phyloP scores from a whole-genome alignment of 2,113 vertebrate species.

The Sterrhoptilus dennistouni region DNA sequence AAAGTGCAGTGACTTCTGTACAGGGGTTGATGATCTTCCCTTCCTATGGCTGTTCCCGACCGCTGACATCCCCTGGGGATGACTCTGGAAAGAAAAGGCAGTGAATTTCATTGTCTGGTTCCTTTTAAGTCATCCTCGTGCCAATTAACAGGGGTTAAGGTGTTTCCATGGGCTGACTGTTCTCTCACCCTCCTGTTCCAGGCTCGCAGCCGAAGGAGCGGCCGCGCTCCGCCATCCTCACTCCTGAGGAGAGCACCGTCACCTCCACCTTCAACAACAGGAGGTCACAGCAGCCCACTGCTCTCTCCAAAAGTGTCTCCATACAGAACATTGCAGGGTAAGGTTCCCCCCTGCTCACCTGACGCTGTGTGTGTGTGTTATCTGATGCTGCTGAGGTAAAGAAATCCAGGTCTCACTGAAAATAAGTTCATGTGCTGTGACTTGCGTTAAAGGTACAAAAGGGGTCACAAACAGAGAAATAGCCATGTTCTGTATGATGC shows the following conservation, averaged over 20 bases:
- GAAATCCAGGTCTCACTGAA: neutral
- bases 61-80: neutral
- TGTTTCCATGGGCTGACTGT: neutral
- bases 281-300: constrained; percentile 79
- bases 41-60: neutral
- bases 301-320: constrained; percentile 93
- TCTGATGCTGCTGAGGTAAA: accelerated
- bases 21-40: accelerated
- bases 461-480: neutral
- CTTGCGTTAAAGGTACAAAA: neutral
- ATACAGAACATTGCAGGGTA: constrained; percentile 98
- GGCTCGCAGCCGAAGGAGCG: constrained; percentile 87
- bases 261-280: constrained; percentile 68
- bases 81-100: neutral
- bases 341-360: neutral
- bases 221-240: constrained; percentile 90
- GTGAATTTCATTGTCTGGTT: neutral
- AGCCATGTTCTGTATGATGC: neutral
- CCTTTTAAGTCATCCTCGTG: accelerated
- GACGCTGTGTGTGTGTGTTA: accelerated
- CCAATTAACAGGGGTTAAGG: accelerated
- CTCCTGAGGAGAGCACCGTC: constrained; percentile 79
- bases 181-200: constrained; percentile 13
- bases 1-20: neutral
- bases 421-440: neutral